Percentiles rank a stretch among this genome's conserved stretches.
These are phyloP conservation scores for Procambarus virginalis DNA, from an alignment of 1,140 invertebrate genomes.

Conservation along the genomic window DNA sequence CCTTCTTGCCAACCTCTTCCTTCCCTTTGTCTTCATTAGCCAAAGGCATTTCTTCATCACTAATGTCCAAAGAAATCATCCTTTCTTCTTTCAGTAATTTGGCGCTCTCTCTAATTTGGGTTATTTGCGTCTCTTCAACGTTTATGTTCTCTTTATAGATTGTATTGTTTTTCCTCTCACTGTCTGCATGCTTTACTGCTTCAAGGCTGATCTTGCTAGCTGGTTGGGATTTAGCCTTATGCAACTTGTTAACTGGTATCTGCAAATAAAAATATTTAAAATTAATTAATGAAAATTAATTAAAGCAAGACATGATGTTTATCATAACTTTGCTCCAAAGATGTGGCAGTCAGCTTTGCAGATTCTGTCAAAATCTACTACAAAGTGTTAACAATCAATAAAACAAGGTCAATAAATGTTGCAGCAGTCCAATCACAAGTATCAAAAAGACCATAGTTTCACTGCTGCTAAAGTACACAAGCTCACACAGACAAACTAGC, in stretches of 20 bases:
- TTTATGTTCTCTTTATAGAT: neutral
- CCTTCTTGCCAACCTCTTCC: neutral
- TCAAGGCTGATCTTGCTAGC: neutral
- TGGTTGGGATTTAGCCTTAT: neutral
- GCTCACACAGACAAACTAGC: too few species aligned
- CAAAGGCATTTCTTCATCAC: neutral
- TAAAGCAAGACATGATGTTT: too few species aligned
- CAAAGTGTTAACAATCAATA: too few species aligned
- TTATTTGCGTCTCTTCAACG: neutral
- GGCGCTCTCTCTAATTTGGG: neutral
- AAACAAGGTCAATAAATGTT: too few species aligned
- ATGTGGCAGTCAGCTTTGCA: too few species aligned
- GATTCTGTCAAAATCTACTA: too few species aligned
- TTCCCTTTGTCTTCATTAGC: neutral
- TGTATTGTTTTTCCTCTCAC: neutral
- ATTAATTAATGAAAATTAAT: neutral
- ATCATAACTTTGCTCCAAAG: too few species aligned
- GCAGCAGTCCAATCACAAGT: too few species aligned
- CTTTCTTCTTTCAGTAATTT: neutral
- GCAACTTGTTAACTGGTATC: slow-evolving; percentile 19
- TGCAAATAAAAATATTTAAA: neutral
- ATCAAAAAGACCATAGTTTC: too few species aligned
- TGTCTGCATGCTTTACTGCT: neutral
- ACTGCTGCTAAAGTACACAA: too few species aligned
- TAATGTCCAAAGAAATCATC: neutral